Base-by-base conservation (phyloP, 2,797 vertebrate genomes). In the Luscinia luscinia region DNA sequence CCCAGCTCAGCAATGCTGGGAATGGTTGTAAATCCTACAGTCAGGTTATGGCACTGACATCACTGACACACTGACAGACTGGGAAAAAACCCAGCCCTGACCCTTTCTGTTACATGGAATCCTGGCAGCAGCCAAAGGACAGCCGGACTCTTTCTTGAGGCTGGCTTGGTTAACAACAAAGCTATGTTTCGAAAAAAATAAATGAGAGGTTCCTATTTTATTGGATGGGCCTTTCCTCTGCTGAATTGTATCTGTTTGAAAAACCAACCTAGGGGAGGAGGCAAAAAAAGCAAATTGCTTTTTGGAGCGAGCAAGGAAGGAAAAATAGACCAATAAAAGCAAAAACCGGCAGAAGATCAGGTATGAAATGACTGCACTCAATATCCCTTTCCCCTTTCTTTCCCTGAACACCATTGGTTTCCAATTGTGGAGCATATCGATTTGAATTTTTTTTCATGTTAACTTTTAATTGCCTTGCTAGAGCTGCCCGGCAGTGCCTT, bases 381-480 rank as follows among this genome's bases (percentile, higher is more conserved):
- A 49, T 72, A 95, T 64, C 49, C 73, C 46, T 76, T 83, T 43
- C 54, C 69, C 57, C 38, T 48, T 69, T 85, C 74, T 57, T 13
- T 14, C 38, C 61, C 51, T 36, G 70, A 93, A 80, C 78, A 80
- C 75, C 55, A n/a, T 5, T 74, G 90, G 68, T 88, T 96, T 87
- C 84, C 90, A 77, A 36, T 74, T 57, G 72, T 64, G 20, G 30
- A 62, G 48, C 3, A 0, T 61, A 93, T 86, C 3, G 62, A 89
- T 95, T 89, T 40, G 89, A 34, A 85, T 81, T 90, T 84, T 95
- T 85, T 66, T 82, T 84, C 82, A 75, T 43, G 70, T 84, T 95
- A 92, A 91, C 91, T 96, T 96, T 93, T 89, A 95, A 93, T 91
- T 95, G 91, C 83, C 92, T 95, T 17, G 77, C 83, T 84, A 20